Evolutionary conservation across 2,888 invertebrate genomes (phyloP).

Genomic region (Hydraecia micacea): DNA sequence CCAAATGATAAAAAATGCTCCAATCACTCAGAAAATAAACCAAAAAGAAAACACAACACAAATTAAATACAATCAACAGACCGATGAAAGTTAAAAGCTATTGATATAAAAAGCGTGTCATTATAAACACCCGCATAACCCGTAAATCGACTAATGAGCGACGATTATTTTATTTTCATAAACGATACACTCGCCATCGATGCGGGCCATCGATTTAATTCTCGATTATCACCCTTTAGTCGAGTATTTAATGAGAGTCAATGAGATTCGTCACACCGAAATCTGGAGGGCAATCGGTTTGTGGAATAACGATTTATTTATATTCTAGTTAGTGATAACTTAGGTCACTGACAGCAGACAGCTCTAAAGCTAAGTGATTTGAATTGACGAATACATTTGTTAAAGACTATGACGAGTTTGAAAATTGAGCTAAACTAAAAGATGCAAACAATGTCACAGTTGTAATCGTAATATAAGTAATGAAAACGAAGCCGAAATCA

Average conservation of each 20-base stretch:
- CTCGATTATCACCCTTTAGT: conserved; percentile 87
- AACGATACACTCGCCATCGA: conserved; percentile 76
- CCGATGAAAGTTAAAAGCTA: conserved; percentile 66
- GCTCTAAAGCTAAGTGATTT: not conserved
- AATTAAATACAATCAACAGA: conserved; percentile 63
- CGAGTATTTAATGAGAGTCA: conserved; percentile 78
- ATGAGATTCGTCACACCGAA: conserved; percentile 76
- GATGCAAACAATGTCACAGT: not conserved
- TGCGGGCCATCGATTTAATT: conserved; percentile 88
- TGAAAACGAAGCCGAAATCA: conserved; percentile 31
- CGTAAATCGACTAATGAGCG: conserved; percentile 82
- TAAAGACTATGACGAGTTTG: no score
- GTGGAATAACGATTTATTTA: conserved; percentile 57
- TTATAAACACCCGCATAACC: conserved; percentile 83
- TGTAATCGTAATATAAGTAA: conserved; percentile 12
- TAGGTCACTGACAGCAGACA: not conserved
- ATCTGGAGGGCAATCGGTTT: conserved; percentile 58
- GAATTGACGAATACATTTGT: no score
- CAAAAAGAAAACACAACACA: conserved; percentile 54
- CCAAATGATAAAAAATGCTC: conserved; percentile 61
- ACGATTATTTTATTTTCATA: conserved; percentile 88
- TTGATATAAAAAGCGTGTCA: conserved; percentile 76
- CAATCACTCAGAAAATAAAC: conserved; percentile 51
- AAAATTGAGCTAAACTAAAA: not conserved
- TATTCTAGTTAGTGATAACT: conserved; percentile 9